These are phyloP conservation scores for Canis aureus DNA, from an alignment of 2,113 vertebrate genomes.

Conservation along the genomic window DNA sequence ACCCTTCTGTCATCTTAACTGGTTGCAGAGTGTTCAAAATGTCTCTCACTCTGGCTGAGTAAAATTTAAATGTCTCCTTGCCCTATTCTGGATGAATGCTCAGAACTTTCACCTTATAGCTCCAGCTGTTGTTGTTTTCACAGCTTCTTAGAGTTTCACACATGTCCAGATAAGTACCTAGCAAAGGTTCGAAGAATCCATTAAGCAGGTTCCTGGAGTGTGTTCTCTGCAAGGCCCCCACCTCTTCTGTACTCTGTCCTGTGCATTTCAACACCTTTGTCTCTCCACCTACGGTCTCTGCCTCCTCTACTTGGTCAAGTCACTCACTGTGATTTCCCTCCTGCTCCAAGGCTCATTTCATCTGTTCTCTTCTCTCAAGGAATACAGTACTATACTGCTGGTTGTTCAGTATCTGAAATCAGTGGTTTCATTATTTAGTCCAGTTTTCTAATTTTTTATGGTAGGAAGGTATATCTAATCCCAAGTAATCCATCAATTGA, in stretches of 20 bases:
- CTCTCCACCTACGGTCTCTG: background rate
- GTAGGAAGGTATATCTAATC: background rate
- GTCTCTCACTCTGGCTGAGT: background rate
- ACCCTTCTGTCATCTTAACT: background rate
- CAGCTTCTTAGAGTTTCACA: background rate
- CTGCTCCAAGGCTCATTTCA: rapidly evolving
- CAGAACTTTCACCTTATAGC: background rate
- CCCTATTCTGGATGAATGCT: background rate
- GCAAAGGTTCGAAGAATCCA: rapidly evolving
- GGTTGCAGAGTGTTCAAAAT: background rate
- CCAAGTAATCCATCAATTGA: background rate
- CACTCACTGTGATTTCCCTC: no score
- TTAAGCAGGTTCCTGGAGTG: rapidly evolving
- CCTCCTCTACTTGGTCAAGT: no score
- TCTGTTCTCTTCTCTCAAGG: background rate
- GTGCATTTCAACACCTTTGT: no score
- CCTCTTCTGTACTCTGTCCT: no score
- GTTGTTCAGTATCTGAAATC: background rate
- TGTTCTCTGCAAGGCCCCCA: background rate
- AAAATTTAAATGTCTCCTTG: background rate
- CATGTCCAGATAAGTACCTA: no score
- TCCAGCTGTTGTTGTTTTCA: background rate
- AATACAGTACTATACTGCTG: rapidly evolving
- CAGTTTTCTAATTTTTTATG: background rate
- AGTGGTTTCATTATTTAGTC: background rate